Evolutionary conservation across 2,797 vertebrate species (phyloP), one percentile per base, ranked within the genome.

Genomic region (Pitangus sulphuratus): DNA sequence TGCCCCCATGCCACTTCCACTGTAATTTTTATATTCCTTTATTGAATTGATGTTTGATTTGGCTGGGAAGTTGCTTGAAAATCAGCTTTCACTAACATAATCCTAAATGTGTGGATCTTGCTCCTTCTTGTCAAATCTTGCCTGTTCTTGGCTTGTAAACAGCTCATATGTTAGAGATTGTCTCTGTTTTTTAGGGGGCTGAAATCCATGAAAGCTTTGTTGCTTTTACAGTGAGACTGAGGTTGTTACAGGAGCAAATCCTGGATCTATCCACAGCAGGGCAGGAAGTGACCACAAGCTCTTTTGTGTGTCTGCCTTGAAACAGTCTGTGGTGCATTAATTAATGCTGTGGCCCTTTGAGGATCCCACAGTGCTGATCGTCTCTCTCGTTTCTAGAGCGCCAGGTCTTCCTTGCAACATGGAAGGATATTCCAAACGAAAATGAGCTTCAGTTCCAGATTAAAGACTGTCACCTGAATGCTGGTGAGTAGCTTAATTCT

Each of bases 381-480:
- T 44, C 65, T 84, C 51, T 89, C 87, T 82, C 19, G 3, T 74
- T 45, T 76, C 56, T 74, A 99, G 99, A 99, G 94, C 99, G 99
- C 76, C 99, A 99, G 97, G 99, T 99, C 91, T 99, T 99, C 97
- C 98, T 99, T 79, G 99, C 99, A 42, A 99, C 99, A 25, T 99
- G 99, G 99, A 99, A 99, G 68, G 99, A 99, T 97, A 99, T 99
- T 92, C 99, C 99, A 58, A 99, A 99, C n/a, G 99, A 99, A 97
- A 99, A 99, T 1, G 99, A 99, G 96, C 98, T 99, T 17, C 99
- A 99, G 96, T 99, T 99, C 97, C 99, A 99, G 98, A 99, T 99
- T 95, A 99, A 99, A 97, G 99, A 99, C 9, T 99, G 99, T 78
- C 99, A 99, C 96, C 98, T 99, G 96, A 99, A 99, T 90, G 99